A percentile compares a stretch with the other conserved stretches of the same genome.
phyloP scores from a whole-genome alignment of 2,797 vertebrate species.

The Onychomys torridus region DNA sequence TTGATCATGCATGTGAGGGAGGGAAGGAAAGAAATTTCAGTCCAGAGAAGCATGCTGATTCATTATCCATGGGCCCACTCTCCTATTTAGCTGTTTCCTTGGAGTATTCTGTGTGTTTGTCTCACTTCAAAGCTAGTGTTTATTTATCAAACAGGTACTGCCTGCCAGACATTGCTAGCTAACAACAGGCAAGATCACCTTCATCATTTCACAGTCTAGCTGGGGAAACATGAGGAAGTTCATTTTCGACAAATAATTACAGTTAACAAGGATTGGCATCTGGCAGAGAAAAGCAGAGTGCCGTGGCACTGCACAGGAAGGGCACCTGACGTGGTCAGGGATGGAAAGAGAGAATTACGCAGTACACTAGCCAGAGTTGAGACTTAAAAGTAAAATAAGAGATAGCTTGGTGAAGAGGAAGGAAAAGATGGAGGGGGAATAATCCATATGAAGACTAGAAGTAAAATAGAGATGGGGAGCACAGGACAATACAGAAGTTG shows the following conservation, averaged over 20 bases:
- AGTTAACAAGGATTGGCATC: not conserved
- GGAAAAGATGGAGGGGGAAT: too few species aligned
- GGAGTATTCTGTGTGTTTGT: not conserved
- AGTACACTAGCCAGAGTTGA: not conserved
- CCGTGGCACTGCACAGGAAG: not conserved
- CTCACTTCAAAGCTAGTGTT: not conserved
- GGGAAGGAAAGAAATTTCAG: slow-evolving; percentile 5
- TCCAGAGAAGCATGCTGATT: not conserved
- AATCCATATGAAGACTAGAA: not conserved
- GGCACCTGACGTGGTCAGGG: not conserved
- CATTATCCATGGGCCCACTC: not conserved
- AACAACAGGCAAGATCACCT: not conserved
- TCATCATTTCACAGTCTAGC: not conserved
- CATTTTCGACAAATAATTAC: not conserved
- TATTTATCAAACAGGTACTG: not conserved
- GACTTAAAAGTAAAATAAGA: not conserved
- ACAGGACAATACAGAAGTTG: not conserved
- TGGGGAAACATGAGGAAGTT: not conserved
- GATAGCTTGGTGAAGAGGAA: not conserved
- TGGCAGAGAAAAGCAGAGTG: not conserved
- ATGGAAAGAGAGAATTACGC: not conserved
- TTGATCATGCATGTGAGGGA: not conserved
- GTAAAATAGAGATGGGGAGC: not conserved
- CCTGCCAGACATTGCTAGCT: not conserved
- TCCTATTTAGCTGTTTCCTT: not conserved